These are phyloP conservation scores for Rhagophthalmus giganteus DNA, from an alignment of 2,888 invertebrate species.

Conservation along the genomic window DNA sequence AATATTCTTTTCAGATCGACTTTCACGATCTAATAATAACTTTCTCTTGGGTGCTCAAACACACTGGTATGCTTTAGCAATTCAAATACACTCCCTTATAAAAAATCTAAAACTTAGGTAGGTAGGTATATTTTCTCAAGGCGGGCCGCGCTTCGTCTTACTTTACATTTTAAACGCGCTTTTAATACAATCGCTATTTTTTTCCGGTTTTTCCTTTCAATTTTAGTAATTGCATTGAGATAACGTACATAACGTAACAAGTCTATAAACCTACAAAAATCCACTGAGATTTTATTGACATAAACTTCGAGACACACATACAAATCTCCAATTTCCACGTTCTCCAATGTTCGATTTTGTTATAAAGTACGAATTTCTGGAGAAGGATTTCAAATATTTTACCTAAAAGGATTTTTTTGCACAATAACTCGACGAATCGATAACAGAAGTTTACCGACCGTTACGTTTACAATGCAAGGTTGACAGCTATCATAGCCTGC, in stretches of 20 bases:
- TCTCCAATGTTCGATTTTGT: background rate
- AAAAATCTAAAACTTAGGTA: background rate
- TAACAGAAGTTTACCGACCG: background rate
- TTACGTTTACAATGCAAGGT: background rate
- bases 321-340: background rate
- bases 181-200: background rate
- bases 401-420: background rate
- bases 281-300: background rate
- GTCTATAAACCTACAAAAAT: background rate
- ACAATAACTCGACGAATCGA: background rate
- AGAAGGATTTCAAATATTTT: background rate
- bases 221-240: background rate
- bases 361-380: background rate
- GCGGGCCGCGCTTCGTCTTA: background rate
- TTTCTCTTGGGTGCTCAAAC: too few relatives aligned
- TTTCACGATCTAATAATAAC: too few relatives aligned
- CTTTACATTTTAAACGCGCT: background rate
- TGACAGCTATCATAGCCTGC: background rate
- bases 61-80: background rate
- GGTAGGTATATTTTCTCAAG: background rate
- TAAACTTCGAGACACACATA: background rate
- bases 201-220: background rate
- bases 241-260: background rate
- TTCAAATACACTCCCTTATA: background rate
- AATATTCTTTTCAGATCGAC: too few relatives aligned